Evolutionary conservation across 2,113 vertebrate species (phyloP), one percentile per base, ranked within the genome.

Genomic region (Hyperopisus bebe): DNA sequence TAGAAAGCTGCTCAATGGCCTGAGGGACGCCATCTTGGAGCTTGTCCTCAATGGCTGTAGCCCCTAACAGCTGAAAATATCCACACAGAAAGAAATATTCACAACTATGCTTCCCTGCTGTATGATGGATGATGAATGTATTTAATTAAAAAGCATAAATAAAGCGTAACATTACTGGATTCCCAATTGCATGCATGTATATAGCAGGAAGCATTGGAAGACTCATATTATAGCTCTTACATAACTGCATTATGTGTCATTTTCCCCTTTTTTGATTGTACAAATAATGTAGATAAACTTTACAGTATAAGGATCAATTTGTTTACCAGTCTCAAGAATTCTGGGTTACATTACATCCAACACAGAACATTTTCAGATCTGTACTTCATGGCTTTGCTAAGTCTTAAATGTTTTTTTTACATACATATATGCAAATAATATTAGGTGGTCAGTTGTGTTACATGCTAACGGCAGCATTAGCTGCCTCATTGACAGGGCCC

Each of bases 21-120:
- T 99, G 97, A 85, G 97, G 96, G 0, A 99, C 98, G 24, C 97
- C 97, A 0, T 98, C 97, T 66, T 99, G 98, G 0, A 99, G 92
- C 92, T 99, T 99, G 94, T 99, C 98, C 90, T 99, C 98, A 44
- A 99, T 97, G 0, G 98, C 98, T 46, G 98, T 98, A 8, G 98
- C 97, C 90, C 98, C 97, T 3, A 99, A 93, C 80, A 98, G 94
- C 97, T 98, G 89, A 31, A 90, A 19, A 90, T 15, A 93, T 6
- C 84, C 58, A 90, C 11, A 86, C 17, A 42, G 21, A 47, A 21
- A 39, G 6, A 35, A 5, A 87, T 7, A 27, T 27, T 53, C 47
- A 87, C 27, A 85, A n/a, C 24, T 15, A 13, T 17, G 70, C 10
- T 2, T 11, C 4, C 35, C 70, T 39, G 5, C 70, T 35, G 15